phyloP scores from a whole-genome alignment of 2,888 invertebrate species.

The Dolichopus griseipennis region DNA sequence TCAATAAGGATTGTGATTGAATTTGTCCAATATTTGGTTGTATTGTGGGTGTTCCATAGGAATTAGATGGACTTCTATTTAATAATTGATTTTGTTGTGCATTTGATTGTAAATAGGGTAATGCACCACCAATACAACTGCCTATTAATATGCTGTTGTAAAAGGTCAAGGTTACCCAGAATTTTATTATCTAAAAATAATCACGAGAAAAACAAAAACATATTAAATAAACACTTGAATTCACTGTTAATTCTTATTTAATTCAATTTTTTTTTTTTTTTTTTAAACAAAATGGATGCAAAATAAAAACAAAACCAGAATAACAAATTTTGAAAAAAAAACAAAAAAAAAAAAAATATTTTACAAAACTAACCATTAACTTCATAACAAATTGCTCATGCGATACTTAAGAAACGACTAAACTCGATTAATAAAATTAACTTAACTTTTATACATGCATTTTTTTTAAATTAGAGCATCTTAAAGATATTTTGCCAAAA shows the following conservation, averaged over 20 bases:
- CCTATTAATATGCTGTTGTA: slow-evolving; percentile 1
- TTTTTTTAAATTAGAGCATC: not conserved
- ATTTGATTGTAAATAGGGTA: not conserved
- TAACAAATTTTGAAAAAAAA: too few relatives aligned
- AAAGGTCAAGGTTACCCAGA: slow-evolving; percentile 10
- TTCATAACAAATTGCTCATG: slow-evolving; percentile 23
- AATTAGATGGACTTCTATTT: not conserved
- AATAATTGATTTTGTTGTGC: not conserved
- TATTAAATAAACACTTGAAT: not conserved
- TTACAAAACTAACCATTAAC: slow-evolving; percentile 20
- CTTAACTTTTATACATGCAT: slow-evolving; percentile 10
- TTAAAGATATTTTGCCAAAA: not conserved
- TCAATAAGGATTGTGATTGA: not conserved
- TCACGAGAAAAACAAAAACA: not conserved
- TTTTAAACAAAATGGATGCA: not conserved
- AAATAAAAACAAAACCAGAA: not conserved
- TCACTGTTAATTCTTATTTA: not conserved
- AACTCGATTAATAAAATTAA: slow-evolving; percentile 7
- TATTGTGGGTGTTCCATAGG: not conserved
- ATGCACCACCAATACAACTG: slow-evolving; percentile 1
- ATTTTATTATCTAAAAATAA: slow-evolving; percentile 3
- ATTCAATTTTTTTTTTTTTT: not conserved
- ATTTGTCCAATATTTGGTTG: not conserved
- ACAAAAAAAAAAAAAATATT: too few relatives aligned
- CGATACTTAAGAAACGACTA: slow-evolving; percentile 7